phyloP scores from a whole-genome alignment of 2,797 vertebrate genomes.

The Ctenosaura bakeri region DNA sequence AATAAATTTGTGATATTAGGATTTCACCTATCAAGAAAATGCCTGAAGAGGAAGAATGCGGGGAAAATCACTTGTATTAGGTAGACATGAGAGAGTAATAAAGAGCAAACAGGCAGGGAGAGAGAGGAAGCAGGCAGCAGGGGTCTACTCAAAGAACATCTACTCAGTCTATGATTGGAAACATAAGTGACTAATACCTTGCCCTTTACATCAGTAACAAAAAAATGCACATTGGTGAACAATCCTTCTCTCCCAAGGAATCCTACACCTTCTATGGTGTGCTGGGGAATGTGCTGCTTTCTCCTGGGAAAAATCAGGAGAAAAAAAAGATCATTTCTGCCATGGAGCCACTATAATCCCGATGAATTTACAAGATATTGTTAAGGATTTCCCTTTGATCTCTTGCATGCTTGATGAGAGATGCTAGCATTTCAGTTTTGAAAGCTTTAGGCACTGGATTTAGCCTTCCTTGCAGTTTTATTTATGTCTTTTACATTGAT shows the following conservation, averaged over 20 bases:
- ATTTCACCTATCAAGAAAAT: not conserved
- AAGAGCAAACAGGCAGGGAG: too few relatives aligned
- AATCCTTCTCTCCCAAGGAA: not conserved
- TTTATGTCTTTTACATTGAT: not conserved
- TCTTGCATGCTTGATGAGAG: not conserved
- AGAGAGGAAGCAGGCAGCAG: too few relatives aligned
- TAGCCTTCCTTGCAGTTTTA: slow-evolving; percentile 8
- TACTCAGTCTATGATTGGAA: not conserved
- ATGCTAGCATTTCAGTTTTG: not conserved
- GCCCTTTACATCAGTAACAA: not conserved
- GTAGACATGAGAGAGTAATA: not conserved
- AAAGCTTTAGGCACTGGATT: slow-evolving; percentile 1
- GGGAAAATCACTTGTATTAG: not conserved
- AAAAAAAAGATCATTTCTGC: not conserved
- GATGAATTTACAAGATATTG: not conserved
- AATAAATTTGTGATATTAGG: too few relatives aligned
- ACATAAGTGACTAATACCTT: not conserved
- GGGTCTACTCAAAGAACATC: not conserved
- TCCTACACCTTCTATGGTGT: not conserved
- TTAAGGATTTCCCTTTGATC: not conserved
- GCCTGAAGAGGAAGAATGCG: not conserved
- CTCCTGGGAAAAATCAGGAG: not conserved
- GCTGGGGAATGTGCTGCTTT: not conserved
- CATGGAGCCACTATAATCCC: not conserved
- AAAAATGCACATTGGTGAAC: not conserved